Evolutionary conservation across 2,888 invertebrate species (phyloP).

Genomic region (Scelioninae gen. 2): DNA sequence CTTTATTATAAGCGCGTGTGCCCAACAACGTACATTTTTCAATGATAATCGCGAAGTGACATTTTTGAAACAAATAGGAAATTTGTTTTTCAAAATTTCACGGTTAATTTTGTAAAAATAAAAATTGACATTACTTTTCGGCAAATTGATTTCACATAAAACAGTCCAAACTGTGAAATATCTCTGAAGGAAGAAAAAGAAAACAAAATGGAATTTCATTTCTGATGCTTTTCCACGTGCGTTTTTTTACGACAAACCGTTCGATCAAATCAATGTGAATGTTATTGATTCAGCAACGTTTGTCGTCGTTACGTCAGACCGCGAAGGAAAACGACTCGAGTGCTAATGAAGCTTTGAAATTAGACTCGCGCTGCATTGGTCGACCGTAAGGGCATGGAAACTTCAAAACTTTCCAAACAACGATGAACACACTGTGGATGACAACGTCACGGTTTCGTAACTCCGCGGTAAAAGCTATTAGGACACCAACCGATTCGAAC

Average conservation of each 20-base stretch:
- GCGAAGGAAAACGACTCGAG: slow-evolving; percentile 31
- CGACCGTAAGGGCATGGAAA: slow-evolving; percentile 30
- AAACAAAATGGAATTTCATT: too few relatives aligned
- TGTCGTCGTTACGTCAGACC: slow-evolving; percentile 23
- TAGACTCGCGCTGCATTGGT: slow-evolving; percentile 30
- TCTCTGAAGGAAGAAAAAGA: too few relatives aligned
- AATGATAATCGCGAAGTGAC: too few relatives aligned
- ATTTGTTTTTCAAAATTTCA: too few relatives aligned
- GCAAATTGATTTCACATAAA: too few relatives aligned
- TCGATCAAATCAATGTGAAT: slow-evolving; percentile 31
- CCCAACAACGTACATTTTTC: too few relatives aligned
- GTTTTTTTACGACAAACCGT: slow-evolving; percentile 13
- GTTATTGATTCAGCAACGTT: slow-evolving; percentile 42
- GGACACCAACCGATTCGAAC: slow-evolving; percentile 37
- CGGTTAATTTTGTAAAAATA: too few relatives aligned
- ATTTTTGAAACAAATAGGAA: too few relatives aligned
- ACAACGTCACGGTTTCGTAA: slow-evolving; percentile 53
- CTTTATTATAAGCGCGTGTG: too few relatives aligned
- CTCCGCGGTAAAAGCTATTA: slow-evolving; percentile 40
- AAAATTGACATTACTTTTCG: too few relatives aligned
- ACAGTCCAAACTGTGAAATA: too few relatives aligned
- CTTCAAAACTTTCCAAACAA: slow-evolving; percentile 50
- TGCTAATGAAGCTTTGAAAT: slow-evolving; percentile 50
- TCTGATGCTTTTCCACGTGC: slow-evolving; percentile 5
- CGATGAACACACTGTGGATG: slow-evolving; percentile 52